Evolutionary conservation across 2,113 vertebrate species (phyloP).

Genomic region (Plecturocebus donacophilus): DNA sequence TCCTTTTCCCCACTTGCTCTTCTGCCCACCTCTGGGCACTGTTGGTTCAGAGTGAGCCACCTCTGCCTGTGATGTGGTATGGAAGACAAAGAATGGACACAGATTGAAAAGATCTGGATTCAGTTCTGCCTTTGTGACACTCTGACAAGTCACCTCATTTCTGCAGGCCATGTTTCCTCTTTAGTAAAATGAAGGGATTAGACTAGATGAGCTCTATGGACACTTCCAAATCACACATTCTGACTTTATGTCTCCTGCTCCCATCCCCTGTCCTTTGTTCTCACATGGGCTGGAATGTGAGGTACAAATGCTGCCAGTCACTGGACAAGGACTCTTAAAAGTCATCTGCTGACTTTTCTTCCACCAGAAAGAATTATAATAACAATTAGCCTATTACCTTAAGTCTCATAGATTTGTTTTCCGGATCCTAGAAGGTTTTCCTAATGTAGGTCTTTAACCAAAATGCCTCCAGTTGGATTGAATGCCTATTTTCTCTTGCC

Average conservation of each 20-base stretch:
- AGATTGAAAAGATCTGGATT: neutral
- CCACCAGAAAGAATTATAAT: neutral
- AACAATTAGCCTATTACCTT: slow-evolving; percentile 2
- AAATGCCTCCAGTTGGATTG: neutral
- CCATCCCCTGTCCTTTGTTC: neutral
- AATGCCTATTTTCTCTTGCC: neutral
- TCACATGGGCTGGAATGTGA: neutral
- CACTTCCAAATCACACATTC: neutral
- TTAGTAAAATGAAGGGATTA: neutral
- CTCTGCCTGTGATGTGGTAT: neutral
- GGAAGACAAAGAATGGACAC: neutral
- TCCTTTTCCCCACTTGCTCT: neutral
- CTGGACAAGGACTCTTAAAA: neutral
- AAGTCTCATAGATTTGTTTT: neutral
- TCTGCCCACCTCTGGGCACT: neutral
- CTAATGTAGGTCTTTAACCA: slow-evolving; percentile 5
- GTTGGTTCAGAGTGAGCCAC: fast-evolving
- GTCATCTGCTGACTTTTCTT: neutral
- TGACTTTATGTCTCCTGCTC: neutral
- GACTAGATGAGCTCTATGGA: neutral
- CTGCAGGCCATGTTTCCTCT: neutral
- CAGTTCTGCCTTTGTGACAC: neutral
- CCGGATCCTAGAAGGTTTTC: neutral
- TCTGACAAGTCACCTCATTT: neutral
- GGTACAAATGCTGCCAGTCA: neutral